phyloP scores from a whole-genome alignment of 2,888 invertebrate genomes.

The Beris chalybata region DNA sequence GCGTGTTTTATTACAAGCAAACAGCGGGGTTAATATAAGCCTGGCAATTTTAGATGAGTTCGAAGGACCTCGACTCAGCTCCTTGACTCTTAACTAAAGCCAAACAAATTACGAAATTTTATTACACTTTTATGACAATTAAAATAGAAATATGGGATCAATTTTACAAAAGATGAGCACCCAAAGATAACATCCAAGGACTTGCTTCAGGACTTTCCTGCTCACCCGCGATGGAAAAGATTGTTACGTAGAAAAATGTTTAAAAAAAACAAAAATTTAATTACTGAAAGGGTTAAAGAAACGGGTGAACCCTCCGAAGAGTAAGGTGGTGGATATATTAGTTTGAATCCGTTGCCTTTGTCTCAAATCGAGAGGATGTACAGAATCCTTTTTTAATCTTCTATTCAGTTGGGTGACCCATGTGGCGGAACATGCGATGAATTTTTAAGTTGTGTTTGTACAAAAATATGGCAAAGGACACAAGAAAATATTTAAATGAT shows the following conservation, averaged over 20 bases:
- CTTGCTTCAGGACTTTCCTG: neutral
- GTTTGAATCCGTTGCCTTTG: neutral
- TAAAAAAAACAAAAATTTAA: slow-evolving; percentile 8
- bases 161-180: slow-evolving; percentile 28
- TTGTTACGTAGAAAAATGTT: neutral
- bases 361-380: neutral
- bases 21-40: neutral
- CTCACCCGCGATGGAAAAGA: neutral
- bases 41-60: neutral
- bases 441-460: neutral
- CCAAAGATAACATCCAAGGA: slow-evolving; percentile 23
- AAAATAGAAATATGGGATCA: slow-evolving; percentile 37
- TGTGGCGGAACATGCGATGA: slow-evolving; percentile 8
- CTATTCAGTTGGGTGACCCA: slow-evolving; percentile 1
- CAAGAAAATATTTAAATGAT: too few species aligned
- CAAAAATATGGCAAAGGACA: too few species aligned
- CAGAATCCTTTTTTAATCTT: slow-evolving; percentile 2
- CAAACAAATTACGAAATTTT: slow-evolving; percentile 38
- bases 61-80: neutral
- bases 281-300: slow-evolving; percentile 1
- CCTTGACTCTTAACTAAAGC: slow-evolving; percentile 28
- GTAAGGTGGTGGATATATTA: neutral
- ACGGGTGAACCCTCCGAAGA: neutral
- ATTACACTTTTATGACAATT: slow-evolving; percentile 38
- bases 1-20: slow-evolving; percentile 13